These are phyloP conservation scores for Oreochromis mossambicus DNA, from an alignment of 2,797 vertebrate species.

Conservation along the genomic window DNA sequence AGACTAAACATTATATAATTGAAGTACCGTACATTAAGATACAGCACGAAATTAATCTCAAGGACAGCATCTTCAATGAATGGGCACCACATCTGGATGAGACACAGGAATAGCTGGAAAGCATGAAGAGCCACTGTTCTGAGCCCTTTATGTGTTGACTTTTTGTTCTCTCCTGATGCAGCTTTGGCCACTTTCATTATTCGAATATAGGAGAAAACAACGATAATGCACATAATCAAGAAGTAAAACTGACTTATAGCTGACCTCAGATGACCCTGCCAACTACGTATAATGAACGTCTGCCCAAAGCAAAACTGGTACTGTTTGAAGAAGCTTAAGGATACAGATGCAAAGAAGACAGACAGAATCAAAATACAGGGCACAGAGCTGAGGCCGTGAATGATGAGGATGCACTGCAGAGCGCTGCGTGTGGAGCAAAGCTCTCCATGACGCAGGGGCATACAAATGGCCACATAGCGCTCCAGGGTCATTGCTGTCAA, in stretches of 20 bases:
- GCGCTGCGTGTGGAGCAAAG: slow-evolving; percentile 17
- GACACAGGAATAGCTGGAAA: slow-evolving; percentile 53
- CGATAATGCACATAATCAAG: slow-evolving; percentile 23
- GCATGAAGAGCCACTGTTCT: slow-evolving; percentile 51
- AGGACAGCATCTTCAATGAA: slow-evolving; percentile 23
- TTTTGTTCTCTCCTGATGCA: slow-evolving; percentile 44
- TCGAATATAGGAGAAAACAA: slow-evolving; percentile 40
- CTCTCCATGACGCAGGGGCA: slow-evolving; percentile 53
- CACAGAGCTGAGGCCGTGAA: slow-evolving; percentile 36
- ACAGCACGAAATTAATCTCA: neutral
- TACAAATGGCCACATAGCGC: neutral
- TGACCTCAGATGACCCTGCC: slow-evolving; percentile 32
- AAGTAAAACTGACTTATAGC: slow-evolving; percentile 38
- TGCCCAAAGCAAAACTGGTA: neutral
- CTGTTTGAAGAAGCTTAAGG: neutral
- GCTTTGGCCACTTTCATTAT: slow-evolving; percentile 44
- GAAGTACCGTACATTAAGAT: slow-evolving; percentile 45
- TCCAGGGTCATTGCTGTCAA: slow-evolving; percentile 5
- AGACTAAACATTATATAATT: slow-evolving; percentile 52
- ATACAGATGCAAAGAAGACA: neutral
- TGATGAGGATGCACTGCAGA: slow-evolving; percentile 18
- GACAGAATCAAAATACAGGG: neutral
- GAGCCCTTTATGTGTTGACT: slow-evolving; percentile 33
- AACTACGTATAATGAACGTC: neutral
- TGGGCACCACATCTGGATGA: slow-evolving; percentile 44